Percentiles rank a stretch among this genome's conserved stretches.
Evolutionary conservation across 1,140 invertebrate species (phyloP).

Genomic region (Caerostris extrusa): DNA sequence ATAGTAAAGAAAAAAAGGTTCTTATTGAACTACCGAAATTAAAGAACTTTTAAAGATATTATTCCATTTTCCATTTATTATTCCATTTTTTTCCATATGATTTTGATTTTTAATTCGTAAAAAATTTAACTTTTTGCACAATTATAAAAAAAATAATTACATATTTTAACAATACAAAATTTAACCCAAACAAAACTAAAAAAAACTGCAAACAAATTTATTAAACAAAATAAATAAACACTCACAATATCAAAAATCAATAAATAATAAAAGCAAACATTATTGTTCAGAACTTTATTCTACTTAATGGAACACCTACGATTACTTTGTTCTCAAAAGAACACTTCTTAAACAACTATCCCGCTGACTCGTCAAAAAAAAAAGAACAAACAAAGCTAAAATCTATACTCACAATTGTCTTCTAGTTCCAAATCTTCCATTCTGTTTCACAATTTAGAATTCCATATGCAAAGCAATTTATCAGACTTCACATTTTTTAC

Average conservation of each 20-base stretch:
- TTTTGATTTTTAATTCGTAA: too few species aligned
- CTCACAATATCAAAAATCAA: not conserved
- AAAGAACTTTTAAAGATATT: too few species aligned
- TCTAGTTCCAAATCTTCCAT: constrained; percentile 40
- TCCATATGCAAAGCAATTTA: not conserved
- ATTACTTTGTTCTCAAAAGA: not conserved
- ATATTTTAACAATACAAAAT: too few species aligned
- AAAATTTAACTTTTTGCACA: too few species aligned
- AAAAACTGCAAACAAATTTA: too few species aligned
- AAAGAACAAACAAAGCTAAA: constrained; percentile 2
- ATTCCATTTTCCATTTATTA: too few species aligned
- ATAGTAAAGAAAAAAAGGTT: too few species aligned
- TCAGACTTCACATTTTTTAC: not conserved
- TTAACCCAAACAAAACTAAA: too few species aligned
- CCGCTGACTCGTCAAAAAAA: constrained; percentile 39
- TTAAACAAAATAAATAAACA: not conserved
- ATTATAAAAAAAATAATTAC: too few species aligned
- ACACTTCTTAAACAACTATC: not conserved
- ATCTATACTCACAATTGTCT: constrained; percentile 36
- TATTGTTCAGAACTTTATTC: not conserved
- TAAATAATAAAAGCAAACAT: not conserved
- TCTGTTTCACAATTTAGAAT: not conserved
- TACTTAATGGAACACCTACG: not conserved
- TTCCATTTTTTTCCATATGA: too few species aligned
- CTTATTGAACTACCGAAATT: too few species aligned